These are phyloP conservation scores for Galagoides demidoff DNA, from an alignment of 2,797 vertebrate species.

Conservation along the genomic window DNA sequence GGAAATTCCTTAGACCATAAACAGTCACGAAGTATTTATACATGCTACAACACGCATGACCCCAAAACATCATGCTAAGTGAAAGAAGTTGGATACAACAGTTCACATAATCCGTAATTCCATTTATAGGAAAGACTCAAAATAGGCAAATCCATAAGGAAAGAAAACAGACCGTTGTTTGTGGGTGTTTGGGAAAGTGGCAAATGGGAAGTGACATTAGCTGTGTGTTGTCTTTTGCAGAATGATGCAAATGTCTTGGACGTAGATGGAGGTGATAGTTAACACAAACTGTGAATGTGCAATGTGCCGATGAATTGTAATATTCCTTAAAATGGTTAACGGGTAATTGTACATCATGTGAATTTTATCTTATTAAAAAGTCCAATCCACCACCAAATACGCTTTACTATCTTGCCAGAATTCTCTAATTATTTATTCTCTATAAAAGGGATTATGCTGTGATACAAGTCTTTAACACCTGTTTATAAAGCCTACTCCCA, in stretches of 20 bases:
- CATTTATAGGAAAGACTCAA: not conserved
- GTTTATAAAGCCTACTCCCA: not conserved
- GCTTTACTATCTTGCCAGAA: not conserved
- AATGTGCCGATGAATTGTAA: not conserved
- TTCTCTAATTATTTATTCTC: not conserved
- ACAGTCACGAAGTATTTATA: not conserved
- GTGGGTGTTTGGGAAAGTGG: not conserved
- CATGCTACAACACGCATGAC: not conserved
- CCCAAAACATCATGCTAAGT: slow-evolving; percentile 15
- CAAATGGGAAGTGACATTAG: not conserved
- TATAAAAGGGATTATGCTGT: not conserved
- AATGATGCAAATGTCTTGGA: not conserved
- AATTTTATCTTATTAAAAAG: slow-evolving; percentile 15
- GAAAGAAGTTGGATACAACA: not conserved
- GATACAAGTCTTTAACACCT: not conserved
- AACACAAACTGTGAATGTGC: not conserved
- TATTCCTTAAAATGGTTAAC: not conserved
- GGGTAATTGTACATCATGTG: not conserved
- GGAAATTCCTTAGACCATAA: not conserved
- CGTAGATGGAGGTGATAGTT: not conserved
- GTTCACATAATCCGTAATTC: not conserved
- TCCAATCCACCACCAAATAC: not conserved
- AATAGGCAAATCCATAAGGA: not conserved
- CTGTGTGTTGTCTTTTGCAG: not conserved
- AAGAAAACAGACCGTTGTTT: not conserved